Evolutionary conservation across 2,797 vertebrate species (phyloP).

Genomic region (Enoplosus armatus): DNA sequence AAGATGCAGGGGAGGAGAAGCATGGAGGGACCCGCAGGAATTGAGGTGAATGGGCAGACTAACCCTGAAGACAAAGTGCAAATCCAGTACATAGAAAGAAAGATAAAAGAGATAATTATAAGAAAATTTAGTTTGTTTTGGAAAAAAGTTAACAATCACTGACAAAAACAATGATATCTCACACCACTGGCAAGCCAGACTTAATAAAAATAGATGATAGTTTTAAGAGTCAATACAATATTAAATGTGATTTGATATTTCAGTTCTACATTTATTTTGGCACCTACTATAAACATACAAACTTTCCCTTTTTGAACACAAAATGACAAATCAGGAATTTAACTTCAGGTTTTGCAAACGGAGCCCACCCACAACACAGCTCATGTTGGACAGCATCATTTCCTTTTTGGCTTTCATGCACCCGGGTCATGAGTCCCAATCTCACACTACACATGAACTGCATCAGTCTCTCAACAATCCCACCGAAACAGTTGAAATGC

Average conservation of each 20-base stretch:
- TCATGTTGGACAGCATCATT: not conserved
- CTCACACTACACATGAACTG: not conserved
- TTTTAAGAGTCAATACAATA: not conserved
- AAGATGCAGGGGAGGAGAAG: not conserved
- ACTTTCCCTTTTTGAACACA: not conserved
- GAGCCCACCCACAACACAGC: not conserved
- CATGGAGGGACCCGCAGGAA: not conserved
- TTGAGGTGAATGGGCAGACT: not conserved
- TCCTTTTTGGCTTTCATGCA: not conserved
- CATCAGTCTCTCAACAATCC: not conserved
- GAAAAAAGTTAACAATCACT: not conserved
- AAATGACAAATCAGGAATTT: not conserved
- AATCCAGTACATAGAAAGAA: not conserved
- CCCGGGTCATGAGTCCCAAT: constrained; percentile 9
- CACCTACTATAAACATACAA: not conserved
- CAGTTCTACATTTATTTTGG: not conserved
- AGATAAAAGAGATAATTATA: not conserved
- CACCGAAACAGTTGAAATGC: not conserved
- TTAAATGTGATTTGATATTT: not conserved
- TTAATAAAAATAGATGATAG: not conserved
- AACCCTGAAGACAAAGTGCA: not conserved
- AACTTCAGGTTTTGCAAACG: not conserved
- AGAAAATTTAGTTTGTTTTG: not conserved
- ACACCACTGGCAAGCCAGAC: not conserved
- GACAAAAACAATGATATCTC: not conserved